These are phyloP conservation scores for Plebejus melissa DNA, from an alignment of 2,888 invertebrate genomes.

Conservation along the genomic window DNA sequence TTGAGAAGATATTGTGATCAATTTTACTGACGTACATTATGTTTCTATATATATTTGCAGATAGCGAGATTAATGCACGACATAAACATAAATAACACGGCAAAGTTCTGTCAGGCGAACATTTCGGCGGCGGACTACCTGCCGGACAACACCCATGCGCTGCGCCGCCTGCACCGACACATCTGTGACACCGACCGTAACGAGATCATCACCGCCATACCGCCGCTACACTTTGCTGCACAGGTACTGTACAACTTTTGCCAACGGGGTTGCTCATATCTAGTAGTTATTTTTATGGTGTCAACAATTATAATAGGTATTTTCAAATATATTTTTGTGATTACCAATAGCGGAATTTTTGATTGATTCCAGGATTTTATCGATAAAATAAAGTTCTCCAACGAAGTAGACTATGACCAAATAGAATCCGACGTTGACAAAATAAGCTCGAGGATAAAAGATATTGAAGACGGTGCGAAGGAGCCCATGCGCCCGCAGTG, in stretches of 20 bases:
- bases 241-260: slow-evolving; percentile 47
- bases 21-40: slow-evolving; percentile 15
- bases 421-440: slow-evolving; percentile 47
- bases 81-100: slow-evolving; percentile 55
- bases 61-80: slow-evolving; percentile 65
- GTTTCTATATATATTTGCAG: slow-evolving; percentile 41
- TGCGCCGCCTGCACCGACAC: slow-evolving; percentile 49
- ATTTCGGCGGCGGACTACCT: slow-evolving; percentile 59
- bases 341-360: not conserved
- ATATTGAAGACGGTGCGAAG: slow-evolving; percentile 48
- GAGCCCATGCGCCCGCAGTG: slow-evolving; percentile 53
- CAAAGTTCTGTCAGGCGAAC: slow-evolving; percentile 53
- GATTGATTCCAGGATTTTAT: slow-evolving; percentile 55
- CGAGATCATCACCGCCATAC: slow-evolving; percentile 53
- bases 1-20: not conserved
- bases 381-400: slow-evolving; percentile 46
- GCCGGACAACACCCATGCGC: slow-evolving; percentile 54
- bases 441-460: slow-evolving; percentile 46
- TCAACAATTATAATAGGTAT: too few species aligned
- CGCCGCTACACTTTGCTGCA: slow-evolving; percentile 57
- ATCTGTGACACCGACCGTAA: slow-evolving; percentile 47
- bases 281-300: not conserved
- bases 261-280: too few species aligned
- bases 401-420: slow-evolving; percentile 51
- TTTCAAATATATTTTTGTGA: too few species aligned